Evolutionary conservation across 35 echinoderm and acorn worm genomes (phyloP).

Genomic region (Stichopus chloronotus): DNA sequence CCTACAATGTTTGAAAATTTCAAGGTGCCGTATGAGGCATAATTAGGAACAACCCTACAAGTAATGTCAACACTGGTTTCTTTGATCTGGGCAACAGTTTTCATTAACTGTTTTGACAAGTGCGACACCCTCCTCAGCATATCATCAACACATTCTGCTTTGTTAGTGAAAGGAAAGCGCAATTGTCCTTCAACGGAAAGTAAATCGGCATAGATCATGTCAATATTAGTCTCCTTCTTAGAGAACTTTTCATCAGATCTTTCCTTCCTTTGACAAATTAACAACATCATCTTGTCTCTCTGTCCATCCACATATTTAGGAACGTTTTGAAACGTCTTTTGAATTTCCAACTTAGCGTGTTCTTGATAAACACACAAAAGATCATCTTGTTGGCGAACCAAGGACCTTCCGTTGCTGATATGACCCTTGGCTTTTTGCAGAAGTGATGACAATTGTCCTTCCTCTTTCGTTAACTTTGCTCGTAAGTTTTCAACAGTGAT

Average conservation of each 20-base stretch:
- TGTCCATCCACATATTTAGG: not conserved
- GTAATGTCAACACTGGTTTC: not conserved
- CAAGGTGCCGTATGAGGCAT: not conserved
- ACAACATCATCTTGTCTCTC: not conserved
- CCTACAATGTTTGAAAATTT: not conserved
- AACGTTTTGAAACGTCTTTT: not conserved
- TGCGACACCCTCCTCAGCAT: not conserved
- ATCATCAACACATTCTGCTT: not conserved
- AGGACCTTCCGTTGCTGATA: not conserved
- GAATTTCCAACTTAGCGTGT: not conserved
- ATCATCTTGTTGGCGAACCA: not conserved
- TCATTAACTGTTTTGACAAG: not conserved
- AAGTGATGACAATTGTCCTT: not conserved
- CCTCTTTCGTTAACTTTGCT: not conserved
- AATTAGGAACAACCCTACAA: not conserved
- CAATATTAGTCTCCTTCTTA: not conserved
- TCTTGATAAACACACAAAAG: not conserved
- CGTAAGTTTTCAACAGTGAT: not conserved
- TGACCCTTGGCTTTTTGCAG: not conserved
- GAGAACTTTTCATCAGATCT: not conserved
- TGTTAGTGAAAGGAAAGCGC: too few relatives aligned
- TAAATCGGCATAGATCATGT: not conserved
- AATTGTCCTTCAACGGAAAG: not conserved
- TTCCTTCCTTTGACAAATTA: not conserved
- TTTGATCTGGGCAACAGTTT: not conserved